Evolutionary conservation across 1,140 invertebrate species (phyloP).

Genomic region (Macrosteles quadrilineatus): DNA sequence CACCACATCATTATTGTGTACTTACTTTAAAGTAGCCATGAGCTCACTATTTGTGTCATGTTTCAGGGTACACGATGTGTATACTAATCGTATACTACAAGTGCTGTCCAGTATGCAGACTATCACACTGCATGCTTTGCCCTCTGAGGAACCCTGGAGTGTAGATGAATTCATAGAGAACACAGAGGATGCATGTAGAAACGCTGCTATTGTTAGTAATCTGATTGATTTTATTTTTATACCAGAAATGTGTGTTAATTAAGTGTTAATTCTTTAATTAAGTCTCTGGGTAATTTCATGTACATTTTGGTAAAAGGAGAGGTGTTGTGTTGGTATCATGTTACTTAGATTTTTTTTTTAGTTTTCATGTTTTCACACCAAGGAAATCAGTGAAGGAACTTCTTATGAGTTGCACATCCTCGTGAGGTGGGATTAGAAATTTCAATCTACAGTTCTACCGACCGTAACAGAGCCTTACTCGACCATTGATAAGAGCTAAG

Average conservation of each 20-base stretch:
- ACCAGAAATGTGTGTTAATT: background rate
- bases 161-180: conserved; percentile 84
- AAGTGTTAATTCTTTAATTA: background rate
- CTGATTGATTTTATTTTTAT: conserved; percentile 20
- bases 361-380: too few relatives aligned
- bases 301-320: too few relatives aligned
- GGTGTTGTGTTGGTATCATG: too few relatives aligned
- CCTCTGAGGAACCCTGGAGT: conserved; percentile 79
- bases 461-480: too few relatives aligned
- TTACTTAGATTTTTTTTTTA: too few relatives aligned
- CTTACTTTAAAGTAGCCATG: too few relatives aligned
- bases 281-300: background rate
- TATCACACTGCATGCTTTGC: conserved; percentile 76
- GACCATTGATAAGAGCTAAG: too few relatives aligned
- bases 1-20: too few relatives aligned
- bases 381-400: too few relatives aligned
- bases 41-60: background rate
- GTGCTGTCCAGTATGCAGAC: conserved; percentile 84
- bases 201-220: conserved; percentile 54
- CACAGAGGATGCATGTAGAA: conserved; percentile 72
- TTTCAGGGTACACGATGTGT: conserved; percentile 83
- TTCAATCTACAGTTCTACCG: too few relatives aligned
- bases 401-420: too few relatives aligned
- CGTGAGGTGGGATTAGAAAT: too few relatives aligned
- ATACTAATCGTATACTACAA: conserved; percentile 87